phyloP scores from a whole-genome alignment of 2,888 invertebrate genomes.

The Tortricodes alternella region DNA sequence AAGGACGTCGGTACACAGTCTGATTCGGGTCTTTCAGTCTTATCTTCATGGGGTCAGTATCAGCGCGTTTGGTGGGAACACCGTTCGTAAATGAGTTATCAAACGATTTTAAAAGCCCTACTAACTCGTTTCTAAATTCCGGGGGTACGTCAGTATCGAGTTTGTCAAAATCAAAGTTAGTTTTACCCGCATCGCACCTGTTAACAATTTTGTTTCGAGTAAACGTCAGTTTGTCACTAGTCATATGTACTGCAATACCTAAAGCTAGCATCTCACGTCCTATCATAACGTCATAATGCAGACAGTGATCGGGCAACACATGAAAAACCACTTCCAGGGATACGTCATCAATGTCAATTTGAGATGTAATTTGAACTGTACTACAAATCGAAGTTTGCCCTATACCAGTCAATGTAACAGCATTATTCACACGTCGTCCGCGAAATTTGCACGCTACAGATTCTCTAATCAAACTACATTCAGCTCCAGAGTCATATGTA shows the following conservation, averaged over 20 bases:
- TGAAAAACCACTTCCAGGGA: neutral
- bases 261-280: neutral
- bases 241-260: neutral
- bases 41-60: neutral
- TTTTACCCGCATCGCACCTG: too few relatives aligned
- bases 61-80: neutral
- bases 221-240: neutral
- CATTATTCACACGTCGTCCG: slow-evolving; percentile 2
- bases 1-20: neutral
- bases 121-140: neutral
- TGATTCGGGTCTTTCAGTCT: neutral
- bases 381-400: slow-evolving; percentile 3
- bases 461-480: slow-evolving; percentile 19
- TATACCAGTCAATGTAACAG: slow-evolving; percentile 12
- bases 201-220: too few relatives aligned
- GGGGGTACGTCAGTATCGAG: neutral
- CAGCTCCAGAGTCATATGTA: slow-evolving; percentile 16
- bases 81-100: neutral
- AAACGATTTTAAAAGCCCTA: neutral
- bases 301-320: neutral
- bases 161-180: neutral
- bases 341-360: neutral
- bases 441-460: slow-evolving; percentile 4
- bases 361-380: neutral
- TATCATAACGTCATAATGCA: neutral